phyloP scores from a whole-genome alignment of 92 coral and sea anemone genomes.

The Porites evermanni region DNA sequence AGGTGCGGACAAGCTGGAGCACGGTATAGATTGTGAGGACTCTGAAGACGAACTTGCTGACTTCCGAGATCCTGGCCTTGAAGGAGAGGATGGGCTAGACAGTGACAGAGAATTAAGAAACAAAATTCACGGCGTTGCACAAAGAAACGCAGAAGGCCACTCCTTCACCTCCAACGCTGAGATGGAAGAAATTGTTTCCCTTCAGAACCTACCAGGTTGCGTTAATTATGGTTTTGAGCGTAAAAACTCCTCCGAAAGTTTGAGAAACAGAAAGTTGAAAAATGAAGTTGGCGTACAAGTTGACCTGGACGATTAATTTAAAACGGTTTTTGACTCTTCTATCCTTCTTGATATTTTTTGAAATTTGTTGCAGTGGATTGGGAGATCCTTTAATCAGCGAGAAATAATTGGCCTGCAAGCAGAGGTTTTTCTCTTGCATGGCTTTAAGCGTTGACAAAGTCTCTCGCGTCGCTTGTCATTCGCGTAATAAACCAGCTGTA shows the following conservation, averaged over 20 bases:
- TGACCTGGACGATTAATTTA: background rate
- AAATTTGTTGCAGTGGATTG: too few relatives aligned
- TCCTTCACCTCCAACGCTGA: background rate
- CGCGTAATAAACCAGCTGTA: too few relatives aligned
- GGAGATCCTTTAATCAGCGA: too few relatives aligned
- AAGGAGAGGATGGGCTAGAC: constrained; percentile 22
- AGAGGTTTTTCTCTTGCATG: too few relatives aligned
- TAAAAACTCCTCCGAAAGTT: background rate
- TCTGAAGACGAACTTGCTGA: constrained; percentile 23
- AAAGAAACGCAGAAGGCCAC: too few relatives aligned
- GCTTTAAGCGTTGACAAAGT: too few relatives aligned
- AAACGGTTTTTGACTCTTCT: too few relatives aligned
- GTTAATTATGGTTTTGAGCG: constrained; percentile 43
- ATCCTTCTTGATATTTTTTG: too few relatives aligned
- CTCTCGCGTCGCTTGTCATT: too few relatives aligned
- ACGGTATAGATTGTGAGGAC: constrained; percentile 52
- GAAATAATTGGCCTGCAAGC: too few relatives aligned
- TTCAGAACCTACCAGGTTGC: constrained; percentile 31
- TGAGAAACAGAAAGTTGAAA: background rate
- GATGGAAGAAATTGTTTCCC: constrained; percentile 12
- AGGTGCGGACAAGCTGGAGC: constrained; percentile 62
- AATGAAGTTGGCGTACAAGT: constrained; percentile 30
- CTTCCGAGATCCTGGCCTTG: background rate
- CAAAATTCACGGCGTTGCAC: constrained; percentile 8
- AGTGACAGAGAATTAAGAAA: constrained; percentile 17